These are phyloP conservation scores for Gobiocypris rarus DNA, from an alignment of 2,113 vertebrate species.

Conservation along the genomic window DNA sequence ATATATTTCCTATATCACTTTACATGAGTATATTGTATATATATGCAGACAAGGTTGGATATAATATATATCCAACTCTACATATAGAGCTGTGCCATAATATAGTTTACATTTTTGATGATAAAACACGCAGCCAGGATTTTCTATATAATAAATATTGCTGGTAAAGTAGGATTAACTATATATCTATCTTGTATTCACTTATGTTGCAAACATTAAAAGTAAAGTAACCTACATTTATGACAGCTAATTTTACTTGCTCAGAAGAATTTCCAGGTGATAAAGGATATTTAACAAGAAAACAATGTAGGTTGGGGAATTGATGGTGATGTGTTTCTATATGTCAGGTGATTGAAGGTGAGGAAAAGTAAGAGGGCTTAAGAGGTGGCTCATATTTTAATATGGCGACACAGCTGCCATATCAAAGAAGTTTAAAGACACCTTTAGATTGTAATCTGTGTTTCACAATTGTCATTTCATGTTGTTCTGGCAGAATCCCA, in stretches of 20 bases:
- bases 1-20: too few relatives aligned
- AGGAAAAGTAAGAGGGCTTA: not conserved
- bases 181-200: not conserved
- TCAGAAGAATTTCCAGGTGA: not conserved
- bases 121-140: too few relatives aligned
- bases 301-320: not conserved
- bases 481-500: slow-evolving; percentile 1
- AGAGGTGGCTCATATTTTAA: not conserved
- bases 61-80: too few relatives aligned
- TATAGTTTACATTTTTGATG: too few relatives aligned
- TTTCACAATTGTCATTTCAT: not conserved
- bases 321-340: not conserved
- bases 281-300: not conserved
- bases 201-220: not conserved
- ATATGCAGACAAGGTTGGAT: too few relatives aligned
- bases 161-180: too few relatives aligned
- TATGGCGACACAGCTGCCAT: not conserved
- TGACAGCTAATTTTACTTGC: not conserved
- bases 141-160: too few relatives aligned
- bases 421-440: not conserved
- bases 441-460: not conserved
- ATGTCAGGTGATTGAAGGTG: not conserved
- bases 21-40: too few relatives aligned
- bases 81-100: too few relatives aligned
- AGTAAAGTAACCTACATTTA: not conserved